A percentile compares a stretch with the other conserved stretches of the same genome.
phyloP scores from a whole-genome alignment of 2,113 vertebrate genomes.

The Gallinago jamesoni region DNA sequence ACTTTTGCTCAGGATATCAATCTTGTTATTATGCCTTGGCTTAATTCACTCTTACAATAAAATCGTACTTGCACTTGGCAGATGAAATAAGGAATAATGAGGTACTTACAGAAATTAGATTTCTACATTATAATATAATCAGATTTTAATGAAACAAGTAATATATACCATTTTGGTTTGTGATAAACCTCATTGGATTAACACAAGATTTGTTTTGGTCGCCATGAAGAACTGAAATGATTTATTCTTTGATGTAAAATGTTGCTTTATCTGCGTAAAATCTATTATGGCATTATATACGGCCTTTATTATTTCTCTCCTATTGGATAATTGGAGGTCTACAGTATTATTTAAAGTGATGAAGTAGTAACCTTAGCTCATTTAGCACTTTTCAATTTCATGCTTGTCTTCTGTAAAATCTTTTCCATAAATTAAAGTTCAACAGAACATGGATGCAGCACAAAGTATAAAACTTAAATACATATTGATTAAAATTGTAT shows the following conservation, averaged over 20 bases:
- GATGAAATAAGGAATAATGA: slow-evolving; percentile 76
- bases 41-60: slow-evolving; percentile 71
- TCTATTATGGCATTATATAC: slow-evolving; percentile 61
- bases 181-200: slow-evolving; percentile 54
- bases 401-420: slow-evolving; percentile 77
- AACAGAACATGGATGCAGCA: slow-evolving; percentile 58
- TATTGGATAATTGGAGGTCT: slow-evolving; percentile 68
- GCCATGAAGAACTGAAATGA: slow-evolving; percentile 44
- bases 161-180: slow-evolving; percentile 60
- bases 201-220: slow-evolving; percentile 54
- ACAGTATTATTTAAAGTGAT: slow-evolving; percentile 69
- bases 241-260: slow-evolving; percentile 67
- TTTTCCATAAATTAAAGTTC: slow-evolving; percentile 74
- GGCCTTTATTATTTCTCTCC: slow-evolving; percentile 70
- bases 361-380: slow-evolving; percentile 63
- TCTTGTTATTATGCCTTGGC: slow-evolving; percentile 36
- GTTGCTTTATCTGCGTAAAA: slow-evolving; percentile 61
- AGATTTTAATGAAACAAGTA: slow-evolving; percentile 75
- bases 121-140: slow-evolving; percentile 72
- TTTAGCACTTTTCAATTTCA: slow-evolving; percentile 81
- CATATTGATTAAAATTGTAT: slow-evolving; percentile 65
- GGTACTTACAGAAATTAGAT: slow-evolving; percentile 73
- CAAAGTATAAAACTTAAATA: slow-evolving; percentile 57
- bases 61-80: slow-evolving; percentile 66
- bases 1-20: slow-evolving; percentile 58